Base-by-base conservation (phyloP, 1,140 invertebrate species). In the Sitophilus oryzae region DNA sequence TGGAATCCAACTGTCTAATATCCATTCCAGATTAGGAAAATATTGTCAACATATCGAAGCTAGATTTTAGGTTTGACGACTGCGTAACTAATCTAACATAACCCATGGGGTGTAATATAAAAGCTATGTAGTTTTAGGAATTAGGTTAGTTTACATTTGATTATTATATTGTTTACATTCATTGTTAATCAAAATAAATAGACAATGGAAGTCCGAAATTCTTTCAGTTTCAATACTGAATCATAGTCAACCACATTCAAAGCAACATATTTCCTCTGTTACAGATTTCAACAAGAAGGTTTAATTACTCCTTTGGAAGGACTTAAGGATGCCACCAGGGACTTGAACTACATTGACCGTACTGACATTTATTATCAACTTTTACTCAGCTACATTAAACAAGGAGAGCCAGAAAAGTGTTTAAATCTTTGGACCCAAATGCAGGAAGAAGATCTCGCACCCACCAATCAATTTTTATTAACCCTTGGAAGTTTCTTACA, bases 361-460 rank as follows among this genome's bases (percentile, higher is more conserved):
- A 78, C 81, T 36, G 79, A 84, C 44, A 83, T 91, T 58, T 89
- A 84, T 65, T 83, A 82, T 54, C 81, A 86, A 59, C 73, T 90
- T 1, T 71, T 91, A 2, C 67, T 81, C 1, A 81, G 80, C 43
- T 87, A 88, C 61, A 79, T 81, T 69, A 80, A 82, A 63, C 75
- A 78, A 1, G 76, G 84, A 30, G 77, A 89, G 56, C 74, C 79
- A 1, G 79, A 88, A 16, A 87, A 88, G 70, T 86, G 86, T 1
- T 61, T 88, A 8, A 79, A 80, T 5, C 69, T 92, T 5, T 89
- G 86, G 85, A 86, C 83, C 0, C 72, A 84, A 65, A 82, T 91
- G 73, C 88, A 92, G 73, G 88, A 92, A 70, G 87, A 92, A 65
- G 79, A 84, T 54, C 71, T 89, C 45, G 69, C 81, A 22, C 84